Percentiles rank a stretch among this genome's conserved stretches.
phyloP scores from a whole-genome alignment of 1,140 invertebrate genomes.

The Himalopsyche phryganea region DNA sequence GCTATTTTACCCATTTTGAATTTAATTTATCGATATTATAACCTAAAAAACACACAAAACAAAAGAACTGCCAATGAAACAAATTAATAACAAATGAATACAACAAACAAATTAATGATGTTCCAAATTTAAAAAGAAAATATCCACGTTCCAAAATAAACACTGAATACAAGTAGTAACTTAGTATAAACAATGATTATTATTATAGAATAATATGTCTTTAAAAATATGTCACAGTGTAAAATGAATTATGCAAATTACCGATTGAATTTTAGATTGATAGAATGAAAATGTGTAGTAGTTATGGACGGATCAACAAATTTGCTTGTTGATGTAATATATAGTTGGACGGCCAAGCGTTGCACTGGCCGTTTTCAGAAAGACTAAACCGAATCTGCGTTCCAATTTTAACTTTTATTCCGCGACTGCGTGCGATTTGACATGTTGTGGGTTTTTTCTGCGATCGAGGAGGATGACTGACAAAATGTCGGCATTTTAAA shows the following conservation, averaged over 20 bases:
- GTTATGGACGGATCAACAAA: neutral
- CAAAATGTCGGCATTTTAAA: too few species aligned
- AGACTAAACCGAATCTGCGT: slow-evolving; percentile 1
- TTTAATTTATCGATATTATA: neutral
- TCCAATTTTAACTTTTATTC: slow-evolving; percentile 2
- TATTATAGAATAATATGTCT: too few species aligned
- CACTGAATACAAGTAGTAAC: neutral
- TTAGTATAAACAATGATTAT: too few species aligned
- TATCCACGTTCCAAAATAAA: slow-evolving; percentile 2
- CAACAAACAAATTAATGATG: neutral
- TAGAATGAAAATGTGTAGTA: neutral
- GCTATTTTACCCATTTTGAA: slow-evolving; percentile 46
- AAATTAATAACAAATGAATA: neutral
- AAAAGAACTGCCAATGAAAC: neutral
- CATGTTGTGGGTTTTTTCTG: too few species aligned
- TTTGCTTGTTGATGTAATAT: too few species aligned
- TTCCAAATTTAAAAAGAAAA: neutral
- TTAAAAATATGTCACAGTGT: too few species aligned
- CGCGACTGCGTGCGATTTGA: neutral
- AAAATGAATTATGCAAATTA: too few species aligned
- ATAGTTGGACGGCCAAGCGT: too few species aligned
- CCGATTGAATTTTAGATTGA: neutral
- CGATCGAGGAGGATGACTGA: too few species aligned
- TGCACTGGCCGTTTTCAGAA: neutral
- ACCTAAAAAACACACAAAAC: neutral